Evolutionary conservation across 2,888 invertebrate genomes (phyloP), one percentile per base, ranked within the genome.

Genomic region (Drosophila recens): DNA sequence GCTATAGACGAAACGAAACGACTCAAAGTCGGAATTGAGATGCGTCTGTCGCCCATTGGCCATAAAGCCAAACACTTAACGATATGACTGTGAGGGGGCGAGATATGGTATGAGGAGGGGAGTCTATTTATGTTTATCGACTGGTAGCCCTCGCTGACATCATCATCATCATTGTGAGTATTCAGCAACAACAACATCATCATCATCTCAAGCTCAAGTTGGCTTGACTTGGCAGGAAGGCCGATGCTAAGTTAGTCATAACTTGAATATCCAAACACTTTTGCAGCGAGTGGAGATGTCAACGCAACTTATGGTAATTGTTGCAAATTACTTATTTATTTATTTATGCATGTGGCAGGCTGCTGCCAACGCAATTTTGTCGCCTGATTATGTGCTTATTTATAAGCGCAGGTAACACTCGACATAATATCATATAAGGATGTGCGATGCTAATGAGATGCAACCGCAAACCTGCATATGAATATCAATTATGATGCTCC

Each of bases 341-440:
- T 86, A 87, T 83, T 79, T 87, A 87, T 89, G 87, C 87, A 75
- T 67, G 77, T 45, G 33, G 40, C 27, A 17, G 42, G 46, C 23
- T 40, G 36, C 51, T 66, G 63, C 57, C 63, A 54, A 65, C 63
- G 63, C 80, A 58, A 57, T 64, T 82, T 82, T 88, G 87, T 80
- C 90, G 88, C 90, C 90, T 88, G 84, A 84, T 84, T 88, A 88
- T 90, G 86, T 88, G 83, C 86, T 85, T 88, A 82, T 89, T 90
- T 84, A 85, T 70, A 73, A 79, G 72, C 72, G 43, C 88, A 84
- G 90, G 76, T 76, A 76, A 70, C 54, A 40, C 61, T 38, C 49
- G 38, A 45, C 33, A 51, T 48, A 66, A 54, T 43, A 45, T 56
- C 40, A 0, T 71, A 65, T 63, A 72, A 57, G 81, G 74, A 84